Percentiles rank a stretch among this genome's conserved stretches.
Evolutionary conservation across 1,140 invertebrate species (phyloP).

Genomic region (Dreissena rostriformis): DNA sequence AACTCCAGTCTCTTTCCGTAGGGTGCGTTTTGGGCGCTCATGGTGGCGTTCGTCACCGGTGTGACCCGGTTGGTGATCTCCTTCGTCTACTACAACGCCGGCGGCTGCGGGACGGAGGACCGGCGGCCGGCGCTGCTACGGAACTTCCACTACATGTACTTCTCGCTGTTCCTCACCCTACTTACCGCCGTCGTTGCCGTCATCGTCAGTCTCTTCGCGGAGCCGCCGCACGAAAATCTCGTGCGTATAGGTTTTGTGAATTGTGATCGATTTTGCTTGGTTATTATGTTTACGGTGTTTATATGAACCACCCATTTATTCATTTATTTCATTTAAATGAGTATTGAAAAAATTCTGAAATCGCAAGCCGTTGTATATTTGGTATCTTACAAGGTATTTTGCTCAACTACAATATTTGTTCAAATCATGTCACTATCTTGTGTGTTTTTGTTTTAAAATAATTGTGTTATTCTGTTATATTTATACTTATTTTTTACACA

Average conservation of each 20-base stretch:
- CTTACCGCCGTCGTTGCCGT: constrained; percentile 79
- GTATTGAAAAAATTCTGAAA: too few species aligned
- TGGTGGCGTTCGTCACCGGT: constrained; percentile 69
- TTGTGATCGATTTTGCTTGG: background rate
- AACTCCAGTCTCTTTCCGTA: constrained; percentile 47
- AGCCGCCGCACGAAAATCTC: constrained; percentile 73
- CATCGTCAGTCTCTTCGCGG: constrained; percentile 80
- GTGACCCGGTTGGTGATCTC: constrained; percentile 63
- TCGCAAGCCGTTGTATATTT: too few species aligned
- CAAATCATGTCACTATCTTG: too few species aligned
- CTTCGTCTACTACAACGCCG: constrained; percentile 63
- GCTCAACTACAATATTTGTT: too few species aligned
- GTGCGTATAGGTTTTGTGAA: constrained; percentile 57
- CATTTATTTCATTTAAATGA: too few species aligned
- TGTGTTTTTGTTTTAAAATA: too few species aligned
- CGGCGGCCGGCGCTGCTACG: constrained; percentile 78
- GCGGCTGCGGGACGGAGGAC: constrained; percentile 77
- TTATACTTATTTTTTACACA: too few species aligned
- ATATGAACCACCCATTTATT: background rate
- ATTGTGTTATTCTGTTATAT: too few species aligned
- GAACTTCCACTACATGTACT: constrained; percentile 83
- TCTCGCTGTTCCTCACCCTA: constrained; percentile 81
- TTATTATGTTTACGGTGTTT: background rate
- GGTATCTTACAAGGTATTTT: too few species aligned
- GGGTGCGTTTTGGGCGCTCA: constrained; percentile 81